A percentile compares a stretch with the other conserved stretches of the same genome.
phyloP scores from a whole-genome alignment of 2,888 invertebrate genomes.

The Drosophila fungiperda region DNA sequence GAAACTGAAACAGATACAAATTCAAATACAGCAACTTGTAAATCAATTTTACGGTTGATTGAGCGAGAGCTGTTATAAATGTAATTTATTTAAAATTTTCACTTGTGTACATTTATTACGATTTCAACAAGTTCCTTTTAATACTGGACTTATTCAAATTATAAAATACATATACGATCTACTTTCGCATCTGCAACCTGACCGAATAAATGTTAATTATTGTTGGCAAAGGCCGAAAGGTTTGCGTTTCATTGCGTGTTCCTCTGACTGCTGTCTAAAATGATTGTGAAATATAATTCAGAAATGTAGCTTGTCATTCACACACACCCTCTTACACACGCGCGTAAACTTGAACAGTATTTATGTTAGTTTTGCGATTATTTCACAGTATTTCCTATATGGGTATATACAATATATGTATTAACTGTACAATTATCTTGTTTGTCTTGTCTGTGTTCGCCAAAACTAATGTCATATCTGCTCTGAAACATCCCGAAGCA shows the following conservation, averaged over 20 bases:
- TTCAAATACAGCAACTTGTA: too few species aligned
- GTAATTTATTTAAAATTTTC: not conserved
- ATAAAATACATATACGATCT: not conserved
- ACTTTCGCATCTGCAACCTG: not conserved
- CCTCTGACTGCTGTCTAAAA: conserved; percentile 23
- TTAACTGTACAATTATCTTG: conserved; percentile 26
- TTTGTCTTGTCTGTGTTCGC: conserved; percentile 10
- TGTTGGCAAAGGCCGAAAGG: conserved; percentile 1
- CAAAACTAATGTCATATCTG: conserved; percentile 17
- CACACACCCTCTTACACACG: not conserved
- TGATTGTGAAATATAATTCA: conserved; percentile 43
- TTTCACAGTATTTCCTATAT: conserved; percentile 32
- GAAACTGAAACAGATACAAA: not conserved
- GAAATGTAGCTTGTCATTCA: conserved; percentile 9
- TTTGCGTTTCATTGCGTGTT: not conserved
- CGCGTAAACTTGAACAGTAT: conserved; percentile 3
- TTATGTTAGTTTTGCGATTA: conserved; percentile 42
- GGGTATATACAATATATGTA: not conserved
- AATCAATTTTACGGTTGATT: not conserved
- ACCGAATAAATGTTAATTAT: not conserved
- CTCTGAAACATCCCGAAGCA: conserved; percentile 31
- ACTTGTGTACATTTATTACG: not conserved
- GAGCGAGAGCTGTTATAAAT: not conserved
- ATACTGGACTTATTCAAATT: not conserved
- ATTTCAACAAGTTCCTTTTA: not conserved